These are phyloP conservation scores for Sphaeridia pumilis DNA, from an alignment of 2,888 invertebrate genomes.

Conservation along the genomic window DNA sequence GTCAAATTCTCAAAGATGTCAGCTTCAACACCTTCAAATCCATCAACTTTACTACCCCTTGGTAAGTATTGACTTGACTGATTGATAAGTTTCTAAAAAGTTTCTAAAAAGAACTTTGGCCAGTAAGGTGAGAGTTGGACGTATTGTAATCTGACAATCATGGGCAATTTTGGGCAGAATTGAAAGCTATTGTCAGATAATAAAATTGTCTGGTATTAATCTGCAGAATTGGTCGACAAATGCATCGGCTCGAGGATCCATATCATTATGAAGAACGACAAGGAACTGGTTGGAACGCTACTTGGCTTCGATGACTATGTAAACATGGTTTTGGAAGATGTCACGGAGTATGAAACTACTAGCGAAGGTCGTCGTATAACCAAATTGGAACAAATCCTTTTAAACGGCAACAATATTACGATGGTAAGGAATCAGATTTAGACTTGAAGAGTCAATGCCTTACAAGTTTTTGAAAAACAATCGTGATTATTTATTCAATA, in stretches of 20 bases:
- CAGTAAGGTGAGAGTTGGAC: no score
- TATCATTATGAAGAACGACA: slow-evolving; percentile 99
- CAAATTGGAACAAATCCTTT: slow-evolving; percentile 89
- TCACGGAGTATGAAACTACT: slow-evolving; percentile 94
- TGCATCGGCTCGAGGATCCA: slow-evolving; percentile 99
- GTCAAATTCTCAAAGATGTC: no score
- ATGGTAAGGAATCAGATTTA: no score
- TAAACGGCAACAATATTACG: slow-evolving; percentile 98
- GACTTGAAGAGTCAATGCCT: no score
- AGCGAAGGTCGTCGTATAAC: slow-evolving; percentile 92
- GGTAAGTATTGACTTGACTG: no score
- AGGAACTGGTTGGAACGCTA: slow-evolving; percentile 96
- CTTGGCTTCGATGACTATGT: slow-evolving; percentile 98
- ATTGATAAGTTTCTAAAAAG: no score
- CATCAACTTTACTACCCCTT: slow-evolving; percentile 76
- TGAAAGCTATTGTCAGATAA: no score
- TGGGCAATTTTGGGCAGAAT: no score
- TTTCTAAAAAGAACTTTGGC: no score
- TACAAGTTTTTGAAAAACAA: no score
- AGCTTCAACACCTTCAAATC: slow-evolving; percentile 60
- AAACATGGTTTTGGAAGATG: slow-evolving; percentile 95
- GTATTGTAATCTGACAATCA: no score
- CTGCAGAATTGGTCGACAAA: slow-evolving; percentile 90
- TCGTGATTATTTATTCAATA: no score
- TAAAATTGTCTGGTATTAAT: slow-evolving; percentile 1